Base-by-base conservation (phyloP, 2,797 vertebrate genomes). In the Bradypodion ventrale region DNA sequence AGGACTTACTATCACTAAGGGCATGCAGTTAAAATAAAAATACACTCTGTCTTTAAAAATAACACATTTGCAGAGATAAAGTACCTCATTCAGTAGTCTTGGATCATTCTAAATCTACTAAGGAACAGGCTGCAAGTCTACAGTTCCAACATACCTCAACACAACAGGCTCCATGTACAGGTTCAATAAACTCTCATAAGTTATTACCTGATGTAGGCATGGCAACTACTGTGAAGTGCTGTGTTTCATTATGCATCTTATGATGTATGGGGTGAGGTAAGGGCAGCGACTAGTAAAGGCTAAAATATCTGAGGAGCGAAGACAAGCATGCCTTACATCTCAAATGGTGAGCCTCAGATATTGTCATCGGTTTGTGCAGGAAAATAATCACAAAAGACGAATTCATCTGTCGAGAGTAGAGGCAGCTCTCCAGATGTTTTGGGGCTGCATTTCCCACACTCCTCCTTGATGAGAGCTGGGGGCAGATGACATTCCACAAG, bases 291-390 rank as follows among this genome's bases (percentile, higher is more conserved):
- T 8, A 52, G 66, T 1, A 78, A 23, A 19, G 52, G 27, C 40
- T 72, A 40, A 72, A 12, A 49, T 12, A 72, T 27, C 56, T 29
- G 42, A 59, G 46, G 32, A 29, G 56, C 35, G 75, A 66, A 85
- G 21, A 56, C 66, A 68, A 21, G 60, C 56, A 85, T 80, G 83
- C n/a, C 83, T 80, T 80, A 68, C 49, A 44, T 80, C 23, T 75
- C 77, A 80, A 75, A 75, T 21, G 60, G 83, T 80, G 52, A 85
- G 78, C 35, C 19, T 42, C 37, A 32, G 19, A 52, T 32, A 79
- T 5, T 42, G 40, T 7, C 56, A 46, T 42, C 29, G 6, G 16
- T 44, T 56, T 46, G n/a, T 15, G 16, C 42, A 35, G 21, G 8
- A 2, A 21, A 65, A 29, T 46, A 40, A n/a, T 25, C 4, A 16